A percentile compares a stretch with the other conserved stretches of the same genome.
Evolutionary conservation across 2,797 vertebrate species (phyloP).

Genomic region (Acanthiza pusilla): DNA sequence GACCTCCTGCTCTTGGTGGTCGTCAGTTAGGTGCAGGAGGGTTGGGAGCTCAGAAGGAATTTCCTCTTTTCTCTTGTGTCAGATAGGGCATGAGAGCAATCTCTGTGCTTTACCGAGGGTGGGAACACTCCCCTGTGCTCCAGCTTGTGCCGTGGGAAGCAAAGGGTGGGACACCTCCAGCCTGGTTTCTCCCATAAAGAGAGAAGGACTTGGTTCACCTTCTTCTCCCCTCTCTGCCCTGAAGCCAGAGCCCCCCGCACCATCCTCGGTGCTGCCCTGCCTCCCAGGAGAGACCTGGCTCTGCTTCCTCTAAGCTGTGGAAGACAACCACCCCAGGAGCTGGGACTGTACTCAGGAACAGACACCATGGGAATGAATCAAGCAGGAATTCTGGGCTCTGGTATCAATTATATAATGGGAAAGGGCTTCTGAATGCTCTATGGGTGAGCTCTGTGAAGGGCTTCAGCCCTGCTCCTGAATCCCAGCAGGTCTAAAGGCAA

Average conservation of each 20-base stretch:
- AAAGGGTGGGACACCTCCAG: neutral
- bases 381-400: neutral
- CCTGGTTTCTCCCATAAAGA: neutral
- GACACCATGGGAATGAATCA: neutral
- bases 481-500: neutral
- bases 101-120: neutral
- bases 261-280: fast-evolving
- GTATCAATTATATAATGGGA: fast-evolving
- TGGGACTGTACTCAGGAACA: neutral
- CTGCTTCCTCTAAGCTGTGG: neutral
- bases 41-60: neutral
- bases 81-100: neutral
- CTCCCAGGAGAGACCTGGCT: neutral
- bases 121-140: neutral
- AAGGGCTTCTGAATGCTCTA: neutral
- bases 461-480: neutral
- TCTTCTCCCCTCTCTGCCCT: neutral
- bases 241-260: neutral
- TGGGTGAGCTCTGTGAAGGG: neutral
- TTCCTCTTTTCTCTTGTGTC: neutral
- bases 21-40: neutral
- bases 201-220: neutral
- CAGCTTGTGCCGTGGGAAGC: neutral
- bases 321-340: neutral
- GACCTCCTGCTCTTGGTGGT: neutral